Percentiles rank a stretch among this genome's conserved stretches.
phyloP scores from a whole-genome alignment of 2,888 invertebrate genomes.

The Odontocerum albicorne region DNA sequence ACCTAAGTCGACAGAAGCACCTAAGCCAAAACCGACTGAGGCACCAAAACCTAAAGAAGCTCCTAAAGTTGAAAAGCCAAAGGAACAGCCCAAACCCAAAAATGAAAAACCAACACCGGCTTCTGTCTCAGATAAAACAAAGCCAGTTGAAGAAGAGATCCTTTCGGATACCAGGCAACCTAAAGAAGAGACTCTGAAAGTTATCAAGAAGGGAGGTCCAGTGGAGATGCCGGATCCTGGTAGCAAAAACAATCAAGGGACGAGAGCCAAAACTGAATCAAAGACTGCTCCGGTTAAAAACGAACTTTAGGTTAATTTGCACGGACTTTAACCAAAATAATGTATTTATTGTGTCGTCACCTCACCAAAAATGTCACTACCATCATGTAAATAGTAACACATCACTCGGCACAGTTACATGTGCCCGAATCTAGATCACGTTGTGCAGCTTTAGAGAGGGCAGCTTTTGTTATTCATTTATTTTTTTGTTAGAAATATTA shows the following conservation, averaged over 20 bases:
- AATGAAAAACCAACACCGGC: background rate
- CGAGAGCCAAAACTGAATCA: conserved; percentile 5
- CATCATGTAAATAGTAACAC: background rate
- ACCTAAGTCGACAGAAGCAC: conserved; percentile 33
- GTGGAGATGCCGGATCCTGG: conserved; percentile 50
- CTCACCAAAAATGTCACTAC: background rate
- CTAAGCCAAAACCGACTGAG: conserved; percentile 33
- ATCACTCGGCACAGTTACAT: too few relatives aligned
- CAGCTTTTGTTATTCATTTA: too few relatives aligned
- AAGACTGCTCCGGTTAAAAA: conserved; percentile 23
- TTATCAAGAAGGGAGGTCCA: conserved; percentile 60
- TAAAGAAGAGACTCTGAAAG: conserved; percentile 57
- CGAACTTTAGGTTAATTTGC: conserved; percentile 13
- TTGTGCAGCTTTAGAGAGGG: too few relatives aligned
- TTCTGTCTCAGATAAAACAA: too few relatives aligned
- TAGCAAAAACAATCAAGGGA: conserved; percentile 9
- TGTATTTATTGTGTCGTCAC: conserved; percentile 6
- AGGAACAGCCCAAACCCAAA: conserved; percentile 18
- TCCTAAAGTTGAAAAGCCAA: conserved; percentile 25
- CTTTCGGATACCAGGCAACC: conserved; percentile 58
- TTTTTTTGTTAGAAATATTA: too few relatives aligned
- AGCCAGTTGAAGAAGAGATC: conserved; percentile 60
- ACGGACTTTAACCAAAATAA: background rate
- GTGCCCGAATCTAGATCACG: too few relatives aligned
- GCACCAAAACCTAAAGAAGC: conserved; percentile 24